phyloP scores from a whole-genome alignment of 2,113 vertebrate genomes.

The Platysternon megacephalum region DNA sequence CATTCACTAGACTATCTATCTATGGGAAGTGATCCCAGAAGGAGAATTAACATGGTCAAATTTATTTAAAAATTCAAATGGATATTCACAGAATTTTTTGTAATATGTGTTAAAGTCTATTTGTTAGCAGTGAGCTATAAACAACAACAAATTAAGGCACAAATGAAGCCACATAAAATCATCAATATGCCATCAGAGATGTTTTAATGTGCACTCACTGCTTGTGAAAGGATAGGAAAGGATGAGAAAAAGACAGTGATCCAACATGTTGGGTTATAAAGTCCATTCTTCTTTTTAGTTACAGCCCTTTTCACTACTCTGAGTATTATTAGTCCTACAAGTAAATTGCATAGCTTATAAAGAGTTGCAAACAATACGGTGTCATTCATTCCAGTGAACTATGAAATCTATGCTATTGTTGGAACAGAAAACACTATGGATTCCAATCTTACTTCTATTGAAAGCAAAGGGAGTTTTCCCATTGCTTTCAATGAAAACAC shows the following conservation, averaged over 20 bases:
- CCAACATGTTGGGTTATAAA: background rate
- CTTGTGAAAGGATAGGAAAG: background rate
- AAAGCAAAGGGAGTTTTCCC: background rate
- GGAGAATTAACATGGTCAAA: background rate
- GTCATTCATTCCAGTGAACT: background rate
- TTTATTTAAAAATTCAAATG: constrained; percentile 43
- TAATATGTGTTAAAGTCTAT: constrained; percentile 41
- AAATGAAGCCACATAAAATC: constrained; percentile 30
- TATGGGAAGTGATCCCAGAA: background rate
- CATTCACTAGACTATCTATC: accelerated
- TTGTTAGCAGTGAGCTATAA: constrained; percentile 54
- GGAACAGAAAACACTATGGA: background rate
- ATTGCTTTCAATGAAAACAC: background rate
- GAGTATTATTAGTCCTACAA: background rate
- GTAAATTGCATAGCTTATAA: background rate
- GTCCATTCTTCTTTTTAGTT: background rate
- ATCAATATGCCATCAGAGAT: constrained; percentile 34
- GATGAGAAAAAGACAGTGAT: background rate
- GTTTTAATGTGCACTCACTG: constrained; percentile 10
- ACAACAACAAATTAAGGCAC: constrained; percentile 32
- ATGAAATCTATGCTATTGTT: background rate
- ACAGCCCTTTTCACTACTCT: background rate
- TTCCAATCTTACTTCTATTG: background rate
- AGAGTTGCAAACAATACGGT: background rate
- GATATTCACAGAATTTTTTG: background rate